A percentile compares a stretch with the other conserved stretches of the same genome.
These are phyloP conservation scores for Apostichopus japonicus DNA, from an alignment of 35 echinoderm and acorn worm species.

Conservation along the genomic window DNA sequence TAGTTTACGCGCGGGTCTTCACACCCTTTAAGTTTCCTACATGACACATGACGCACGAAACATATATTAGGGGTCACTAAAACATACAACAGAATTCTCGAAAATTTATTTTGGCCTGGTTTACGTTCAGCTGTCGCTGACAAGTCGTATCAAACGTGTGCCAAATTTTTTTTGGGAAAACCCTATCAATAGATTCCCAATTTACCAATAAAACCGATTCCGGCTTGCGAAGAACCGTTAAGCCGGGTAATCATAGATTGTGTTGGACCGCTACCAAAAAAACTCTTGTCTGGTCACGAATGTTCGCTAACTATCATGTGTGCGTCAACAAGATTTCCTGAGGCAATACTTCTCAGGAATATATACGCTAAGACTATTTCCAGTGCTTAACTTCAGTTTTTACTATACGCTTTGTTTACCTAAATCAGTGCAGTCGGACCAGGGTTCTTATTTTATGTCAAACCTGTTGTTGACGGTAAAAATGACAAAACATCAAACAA, in stretches of 20 bases:
- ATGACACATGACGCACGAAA: constrained; percentile 57
- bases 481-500: too few species aligned
- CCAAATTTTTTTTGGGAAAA: constrained; percentile 58
- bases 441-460: constrained; percentile 40
- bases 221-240: neutral
- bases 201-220: neutral
- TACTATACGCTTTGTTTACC: constrained; percentile 33
- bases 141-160: constrained; percentile 67
- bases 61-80: constrained; percentile 31
- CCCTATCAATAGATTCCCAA: constrained; percentile 41
- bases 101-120: neutral
- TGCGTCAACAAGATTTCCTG: too few species aligned
- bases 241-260: constrained; percentile 69
- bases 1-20: too few species aligned
- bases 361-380: too few species aligned
- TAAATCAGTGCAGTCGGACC: constrained; percentile 16
- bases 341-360: too few species aligned
- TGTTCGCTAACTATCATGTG: constrained; percentile 41
- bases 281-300: constrained; percentile 41
- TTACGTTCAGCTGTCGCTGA: neutral
- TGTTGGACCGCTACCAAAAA: constrained; percentile 65
- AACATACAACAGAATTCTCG: neutral
- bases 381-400: neutral
- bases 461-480: too few species aligned
- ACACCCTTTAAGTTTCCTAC: too few species aligned